A percentile compares a stretch with the other conserved stretches of the same genome.
phyloP scores from a whole-genome alignment of 2,888 invertebrate genomes.

The Philereme vetulata region DNA sequence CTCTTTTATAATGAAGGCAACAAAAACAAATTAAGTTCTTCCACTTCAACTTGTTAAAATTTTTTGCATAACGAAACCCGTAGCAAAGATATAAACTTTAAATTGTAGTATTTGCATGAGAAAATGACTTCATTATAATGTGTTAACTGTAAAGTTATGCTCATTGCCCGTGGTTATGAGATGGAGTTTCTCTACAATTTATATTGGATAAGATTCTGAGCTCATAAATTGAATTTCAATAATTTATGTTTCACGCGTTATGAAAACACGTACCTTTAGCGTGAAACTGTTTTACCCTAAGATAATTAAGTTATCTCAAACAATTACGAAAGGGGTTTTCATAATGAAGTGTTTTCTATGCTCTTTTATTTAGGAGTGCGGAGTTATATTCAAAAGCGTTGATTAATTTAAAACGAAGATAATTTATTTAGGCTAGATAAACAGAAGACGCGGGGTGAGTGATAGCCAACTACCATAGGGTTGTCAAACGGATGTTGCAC shows the following conservation, averaged over 20 bases:
- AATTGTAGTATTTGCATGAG: constrained; percentile 43
- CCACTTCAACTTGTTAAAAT: constrained; percentile 27
- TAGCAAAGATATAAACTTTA: constrained; percentile 39
- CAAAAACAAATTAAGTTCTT: constrained; percentile 26
- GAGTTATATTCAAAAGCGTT: constrained; percentile 45
- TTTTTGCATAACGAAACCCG: constrained; percentile 35
- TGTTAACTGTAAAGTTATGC: constrained; percentile 41
- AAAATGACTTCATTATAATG: constrained; percentile 43
- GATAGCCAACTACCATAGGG: constrained; percentile 34
- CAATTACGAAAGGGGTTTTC: constrained; percentile 4
- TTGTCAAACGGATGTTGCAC: constrained; percentile 19
- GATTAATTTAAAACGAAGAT: constrained; percentile 51
- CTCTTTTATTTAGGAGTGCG: constrained; percentile 21
- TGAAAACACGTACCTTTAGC: constrained; percentile 1
- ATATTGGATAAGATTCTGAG: constrained; percentile 22
- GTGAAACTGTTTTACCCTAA: background rate
- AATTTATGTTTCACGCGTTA: constrained; percentile 5
- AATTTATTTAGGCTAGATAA: constrained; percentile 54
- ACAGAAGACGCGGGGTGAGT: constrained; percentile 43
- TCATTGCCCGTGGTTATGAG: constrained; percentile 35
- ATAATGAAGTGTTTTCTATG: constrained; percentile 17
- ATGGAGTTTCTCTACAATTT: constrained; percentile 29
- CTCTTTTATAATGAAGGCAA: constrained; percentile 9
- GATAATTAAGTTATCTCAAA: background rate
- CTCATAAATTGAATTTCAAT: constrained; percentile 12